Evolutionary conservation across 92 coral and sea anemone genomes (phyloP), one percentile per base, ranked within the genome.

Genomic region (Phymanthus crucifer): DNA sequence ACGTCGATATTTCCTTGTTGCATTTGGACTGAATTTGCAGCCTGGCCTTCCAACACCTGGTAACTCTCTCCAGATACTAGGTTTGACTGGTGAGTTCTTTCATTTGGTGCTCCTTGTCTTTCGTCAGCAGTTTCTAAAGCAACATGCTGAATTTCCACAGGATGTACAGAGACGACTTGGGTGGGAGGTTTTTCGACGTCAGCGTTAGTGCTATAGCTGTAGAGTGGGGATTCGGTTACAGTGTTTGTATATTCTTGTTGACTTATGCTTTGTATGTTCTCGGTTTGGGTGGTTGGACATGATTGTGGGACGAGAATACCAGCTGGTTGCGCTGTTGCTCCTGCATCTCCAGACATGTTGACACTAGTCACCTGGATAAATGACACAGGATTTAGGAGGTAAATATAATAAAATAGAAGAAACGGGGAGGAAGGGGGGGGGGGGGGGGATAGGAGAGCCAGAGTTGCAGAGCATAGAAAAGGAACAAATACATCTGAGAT

Each of bases 1-100:
- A 66, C 43, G 32, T 75, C 79, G 33, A 75, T 70, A 2, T 70
- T 56, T 23, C 47, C 79, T 52, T 75, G 79, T 12, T 40, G 75
- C 1, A 71, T 18, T 12, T 40, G 75, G 2, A 61, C 14, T 61
- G 48, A 18, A 50, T 47, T 50, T 47, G 80, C 37, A 0, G 57
- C 40, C 27, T 77, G 81, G 37, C n/a, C 72, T 38, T 64, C 72
- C 27, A 77, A 65, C 4, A 77, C 81, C 11, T 77, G 35, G 50
- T 52, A 77, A 61, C 23, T 66, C 19, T 52, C 79, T 21, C 24
- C 70, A 32, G n/a, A 18, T 19, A 17, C 61, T 14, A 77, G 6
- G 32, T 32, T 70, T 8, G 81, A 61, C 24, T 77, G 81, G 64
- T 64, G 70, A 45, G 16, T 40, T 16, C 17, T 23, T 21, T 40